A percentile compares a stretch with the other conserved stretches of the same genome.
Evolutionary conservation across 35 echinoderm and acorn worm species (phyloP).

Genomic region (Hemicentrotus pulcherrimus): DNA sequence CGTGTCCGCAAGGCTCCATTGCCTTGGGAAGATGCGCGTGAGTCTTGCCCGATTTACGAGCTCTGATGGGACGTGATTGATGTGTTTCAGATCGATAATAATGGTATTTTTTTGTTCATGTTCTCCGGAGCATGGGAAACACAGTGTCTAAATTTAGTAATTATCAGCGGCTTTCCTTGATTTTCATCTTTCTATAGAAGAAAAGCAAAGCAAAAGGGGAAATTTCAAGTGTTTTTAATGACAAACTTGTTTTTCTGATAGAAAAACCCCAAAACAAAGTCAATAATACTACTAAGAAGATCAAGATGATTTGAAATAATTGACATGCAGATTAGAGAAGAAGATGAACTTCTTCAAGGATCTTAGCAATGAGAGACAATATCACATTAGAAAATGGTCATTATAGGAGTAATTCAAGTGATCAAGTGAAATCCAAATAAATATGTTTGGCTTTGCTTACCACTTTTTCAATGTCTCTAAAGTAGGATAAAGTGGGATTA

Average conservation of each 20-base stretch:
- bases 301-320: background rate
- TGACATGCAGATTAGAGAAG: background rate
- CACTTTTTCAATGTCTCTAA: background rate
- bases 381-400: too few relatives aligned
- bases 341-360: background rate
- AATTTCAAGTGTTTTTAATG: background rate
- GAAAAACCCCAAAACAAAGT: too few relatives aligned
- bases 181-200: background rate
- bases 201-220: background rate
- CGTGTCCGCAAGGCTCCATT: slow-evolving; percentile 28
- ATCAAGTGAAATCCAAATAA: background rate
- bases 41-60: slow-evolving; percentile 34
- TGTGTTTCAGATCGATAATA: slow-evolving; percentile 39
- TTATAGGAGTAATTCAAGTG: background rate
- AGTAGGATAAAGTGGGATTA: background rate
- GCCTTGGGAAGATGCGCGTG: slow-evolving; percentile 17
- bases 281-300: background rate
- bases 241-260: background rate
- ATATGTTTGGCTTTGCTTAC: background rate
- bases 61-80: slow-evolving; percentile 37
- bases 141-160: background rate
- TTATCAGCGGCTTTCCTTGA: background rate
- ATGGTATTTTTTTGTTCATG: background rate
- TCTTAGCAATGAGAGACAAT: too few relatives aligned
- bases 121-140: background rate